These are phyloP conservation scores for Apis cerana DNA, from an alignment of 1,140 invertebrate species.

Conservation along the genomic window DNA sequence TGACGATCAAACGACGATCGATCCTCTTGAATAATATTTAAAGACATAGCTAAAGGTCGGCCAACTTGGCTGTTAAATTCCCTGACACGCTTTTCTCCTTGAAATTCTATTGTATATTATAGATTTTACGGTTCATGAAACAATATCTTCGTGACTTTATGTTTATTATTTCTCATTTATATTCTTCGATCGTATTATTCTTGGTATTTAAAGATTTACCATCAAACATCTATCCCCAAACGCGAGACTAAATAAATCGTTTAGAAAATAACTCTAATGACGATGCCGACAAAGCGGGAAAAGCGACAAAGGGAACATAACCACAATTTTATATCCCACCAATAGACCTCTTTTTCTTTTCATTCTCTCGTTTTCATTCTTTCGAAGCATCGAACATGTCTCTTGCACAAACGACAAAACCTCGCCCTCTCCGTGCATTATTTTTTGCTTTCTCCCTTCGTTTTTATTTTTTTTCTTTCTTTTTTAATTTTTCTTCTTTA, in stretches of 20 bases:
- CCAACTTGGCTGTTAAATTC: constrained; percentile 4
- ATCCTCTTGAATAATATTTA: constrained; percentile 47
- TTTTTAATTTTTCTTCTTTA: background rate
- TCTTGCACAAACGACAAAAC: constrained; percentile 41
- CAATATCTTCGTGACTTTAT: background rate
- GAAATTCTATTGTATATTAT: background rate
- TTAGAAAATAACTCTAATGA: constrained; percentile 44
- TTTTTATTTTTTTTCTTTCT: constrained; percentile 1
- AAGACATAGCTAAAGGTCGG: constrained; percentile 20
- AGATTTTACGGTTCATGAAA: background rate
- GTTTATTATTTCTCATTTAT: background rate
- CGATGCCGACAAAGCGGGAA: constrained; percentile 17
- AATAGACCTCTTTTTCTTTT: constrained; percentile 15
- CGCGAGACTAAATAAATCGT: constrained; percentile 43
- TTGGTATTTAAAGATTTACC: background rate
- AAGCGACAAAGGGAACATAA: constrained; percentile 24
- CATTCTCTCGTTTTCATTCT: constrained; percentile 50
- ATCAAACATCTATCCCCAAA: background rate
- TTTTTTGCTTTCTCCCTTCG: constrained; percentile 43
- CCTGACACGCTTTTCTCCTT: background rate
- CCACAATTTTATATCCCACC: constrained; percentile 3
- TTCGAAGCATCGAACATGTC: constrained; percentile 50
- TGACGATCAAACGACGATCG: constrained; percentile 27
- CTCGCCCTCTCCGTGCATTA: constrained; percentile 45
- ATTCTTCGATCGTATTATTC: too few species aligned